These are phyloP conservation scores for Rambutsinella grinnellia DNA, from an alignment of 2,888 invertebrate species.

Conservation along the genomic window DNA sequence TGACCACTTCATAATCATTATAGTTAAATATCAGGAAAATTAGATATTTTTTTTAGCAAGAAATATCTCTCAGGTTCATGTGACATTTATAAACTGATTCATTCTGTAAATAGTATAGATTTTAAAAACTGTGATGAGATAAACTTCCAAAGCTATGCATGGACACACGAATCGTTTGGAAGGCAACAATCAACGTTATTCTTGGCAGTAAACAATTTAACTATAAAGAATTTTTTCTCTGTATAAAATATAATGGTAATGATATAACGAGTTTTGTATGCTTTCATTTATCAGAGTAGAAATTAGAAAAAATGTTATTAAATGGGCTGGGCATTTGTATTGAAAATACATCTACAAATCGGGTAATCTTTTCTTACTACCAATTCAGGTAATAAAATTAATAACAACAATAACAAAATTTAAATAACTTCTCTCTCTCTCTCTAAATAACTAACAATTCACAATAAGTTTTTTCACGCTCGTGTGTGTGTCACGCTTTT, in stretches of 20 bases:
- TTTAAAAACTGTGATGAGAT: no score
- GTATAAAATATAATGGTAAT: neutral
- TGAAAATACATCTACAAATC: neutral
- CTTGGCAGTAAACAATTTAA: neutral
- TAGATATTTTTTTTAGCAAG: neutral
- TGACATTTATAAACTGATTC: neutral
- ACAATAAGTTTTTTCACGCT: constrained; percentile 24
- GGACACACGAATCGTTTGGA: no score
- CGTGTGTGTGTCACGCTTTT: neutral
- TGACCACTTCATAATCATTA: neutral
- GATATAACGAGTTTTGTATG: neutral
- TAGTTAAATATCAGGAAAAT: neutral
- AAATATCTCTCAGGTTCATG: neutral
- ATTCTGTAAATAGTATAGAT: neutral
- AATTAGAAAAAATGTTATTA: no score
- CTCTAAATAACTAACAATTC: constrained; percentile 30
- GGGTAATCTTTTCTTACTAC: neutral
- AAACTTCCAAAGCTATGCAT: no score
- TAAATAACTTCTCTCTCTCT: constrained; percentile 9
- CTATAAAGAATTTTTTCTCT: neutral
- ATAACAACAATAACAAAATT: constrained; percentile 8
- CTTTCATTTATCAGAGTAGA: neutral
- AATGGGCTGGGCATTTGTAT: neutral
- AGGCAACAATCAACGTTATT: no score
- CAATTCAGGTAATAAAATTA: constrained; percentile 27